These are phyloP conservation scores for Ctenodactylus gundi DNA, from an alignment of 2,113 vertebrate species.

Conservation along the genomic window DNA sequence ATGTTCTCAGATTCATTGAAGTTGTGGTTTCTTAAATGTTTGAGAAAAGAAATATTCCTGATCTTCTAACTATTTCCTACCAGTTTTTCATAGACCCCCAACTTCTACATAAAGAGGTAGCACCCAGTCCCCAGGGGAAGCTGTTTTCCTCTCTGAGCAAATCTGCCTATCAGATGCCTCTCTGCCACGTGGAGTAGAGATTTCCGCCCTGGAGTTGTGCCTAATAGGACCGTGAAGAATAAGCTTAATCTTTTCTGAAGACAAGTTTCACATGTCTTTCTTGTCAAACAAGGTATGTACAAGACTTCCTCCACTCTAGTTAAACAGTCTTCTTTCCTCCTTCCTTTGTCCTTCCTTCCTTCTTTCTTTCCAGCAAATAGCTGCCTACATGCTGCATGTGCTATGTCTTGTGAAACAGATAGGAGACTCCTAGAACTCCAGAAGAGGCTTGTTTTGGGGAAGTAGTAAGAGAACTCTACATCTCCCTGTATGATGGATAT, in stretches of 20 bases:
- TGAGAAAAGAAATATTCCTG: neutral
- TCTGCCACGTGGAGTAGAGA: neutral
- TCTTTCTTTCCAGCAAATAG: neutral
- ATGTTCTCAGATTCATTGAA: neutral
- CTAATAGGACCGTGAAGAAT: neutral
- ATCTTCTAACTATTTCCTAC: neutral
- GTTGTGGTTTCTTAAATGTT: constrained; percentile 1
- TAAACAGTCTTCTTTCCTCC: neutral
- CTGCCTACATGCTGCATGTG: neutral
- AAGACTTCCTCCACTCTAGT: neutral
- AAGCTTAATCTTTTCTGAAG: neutral
- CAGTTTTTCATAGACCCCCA: neutral
- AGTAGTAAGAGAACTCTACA: neutral
- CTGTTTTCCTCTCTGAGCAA: neutral
- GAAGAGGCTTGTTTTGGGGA: neutral
- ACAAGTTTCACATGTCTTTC: neutral
- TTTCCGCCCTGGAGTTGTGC: neutral
- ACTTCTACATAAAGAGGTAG: neutral
- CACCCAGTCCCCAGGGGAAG: neutral
- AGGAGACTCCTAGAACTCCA: neutral
- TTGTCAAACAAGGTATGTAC: neutral
- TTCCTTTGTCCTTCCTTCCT: no score
- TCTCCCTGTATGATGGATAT: neutral
- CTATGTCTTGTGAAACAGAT: neutral
- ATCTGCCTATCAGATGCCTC: neutral